Evolutionary conservation across 2,113 vertebrate genomes (phyloP).

Genomic region (Halcyon senegalensis): DNA sequence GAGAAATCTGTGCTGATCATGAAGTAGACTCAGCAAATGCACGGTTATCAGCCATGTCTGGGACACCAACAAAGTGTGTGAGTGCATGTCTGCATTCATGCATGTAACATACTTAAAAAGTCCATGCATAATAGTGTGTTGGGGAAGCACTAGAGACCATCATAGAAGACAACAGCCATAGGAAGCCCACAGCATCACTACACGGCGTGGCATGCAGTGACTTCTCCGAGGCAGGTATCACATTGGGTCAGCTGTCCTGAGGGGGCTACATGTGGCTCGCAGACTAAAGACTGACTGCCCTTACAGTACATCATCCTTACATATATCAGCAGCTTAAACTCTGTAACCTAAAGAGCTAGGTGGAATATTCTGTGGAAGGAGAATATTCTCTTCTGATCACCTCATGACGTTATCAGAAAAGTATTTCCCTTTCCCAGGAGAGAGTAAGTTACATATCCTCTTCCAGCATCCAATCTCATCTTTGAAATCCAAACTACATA

Average conservation of each 20-base stretch:
- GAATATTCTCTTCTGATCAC: neutral
- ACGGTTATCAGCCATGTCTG: neutral
- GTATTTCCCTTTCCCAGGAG: neutral
- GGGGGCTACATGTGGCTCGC: rapidly evolving
- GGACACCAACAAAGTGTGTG: neutral
- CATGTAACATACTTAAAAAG: neutral
- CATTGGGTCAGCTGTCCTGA: neutral
- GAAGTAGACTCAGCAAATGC: neutral
- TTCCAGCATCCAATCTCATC: neutral
- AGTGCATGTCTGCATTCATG: neutral
- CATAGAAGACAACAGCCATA: rapidly evolving
- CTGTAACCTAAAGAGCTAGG: neutral
- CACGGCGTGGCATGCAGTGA: rapidly evolving
- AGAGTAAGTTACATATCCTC: neutral
- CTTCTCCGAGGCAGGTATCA: neutral
- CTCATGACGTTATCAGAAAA: neutral
- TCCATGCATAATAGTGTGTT: rapidly evolving
- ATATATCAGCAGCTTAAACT: neutral
- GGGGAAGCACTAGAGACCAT: neutral
- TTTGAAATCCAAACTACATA: neutral
- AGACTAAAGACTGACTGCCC: neutral
- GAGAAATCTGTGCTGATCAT: neutral
- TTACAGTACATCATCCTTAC: neutral
- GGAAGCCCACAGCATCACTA: neutral
- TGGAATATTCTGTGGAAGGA: neutral